These are phyloP conservation scores for Eueremaeus valkanovi DNA, from an alignment of 2,888 invertebrate species.

Conservation along the genomic window DNA sequence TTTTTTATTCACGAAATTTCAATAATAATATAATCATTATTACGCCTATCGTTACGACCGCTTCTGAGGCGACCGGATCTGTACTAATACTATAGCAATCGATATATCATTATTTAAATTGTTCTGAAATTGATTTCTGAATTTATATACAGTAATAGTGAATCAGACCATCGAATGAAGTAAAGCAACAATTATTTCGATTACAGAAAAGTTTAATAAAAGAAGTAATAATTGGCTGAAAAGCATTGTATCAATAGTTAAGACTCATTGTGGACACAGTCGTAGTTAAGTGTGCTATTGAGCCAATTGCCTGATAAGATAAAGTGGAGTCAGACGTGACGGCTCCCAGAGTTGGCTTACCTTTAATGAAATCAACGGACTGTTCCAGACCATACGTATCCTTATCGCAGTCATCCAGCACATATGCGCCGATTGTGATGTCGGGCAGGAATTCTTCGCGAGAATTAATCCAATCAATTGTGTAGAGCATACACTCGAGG, in stretches of 20 bases:
- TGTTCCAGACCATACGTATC: conserved; percentile 93
- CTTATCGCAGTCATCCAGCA: conserved; percentile 90
- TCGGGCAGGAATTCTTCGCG: conserved; percentile 65
- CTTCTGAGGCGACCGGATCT: no score
- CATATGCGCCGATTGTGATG: conserved; percentile 76
- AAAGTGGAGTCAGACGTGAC: background rate
- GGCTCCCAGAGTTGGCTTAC: conserved; percentile 58
- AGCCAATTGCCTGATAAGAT: background rate
- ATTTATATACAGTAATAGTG: no score
- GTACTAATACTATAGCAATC: no score
- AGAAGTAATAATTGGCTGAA: background rate
- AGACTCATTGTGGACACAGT: background rate
- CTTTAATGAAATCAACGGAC: conserved; percentile 94
- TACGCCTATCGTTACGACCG: no score
- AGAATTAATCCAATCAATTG: conserved; percentile 73
- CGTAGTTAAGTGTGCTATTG: background rate
- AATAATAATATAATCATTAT: no score
- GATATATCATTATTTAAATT: no score
- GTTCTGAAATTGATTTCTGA: no score
- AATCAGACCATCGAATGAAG: no score
- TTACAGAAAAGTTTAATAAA: no score
- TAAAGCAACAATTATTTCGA: no score
- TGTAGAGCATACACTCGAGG: conserved; percentile 85
- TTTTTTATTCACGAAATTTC: no score
- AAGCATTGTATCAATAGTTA: background rate